Conservation (phyloP, 2,888 invertebrate species). For the Azorinus chamasolen region DNA sequence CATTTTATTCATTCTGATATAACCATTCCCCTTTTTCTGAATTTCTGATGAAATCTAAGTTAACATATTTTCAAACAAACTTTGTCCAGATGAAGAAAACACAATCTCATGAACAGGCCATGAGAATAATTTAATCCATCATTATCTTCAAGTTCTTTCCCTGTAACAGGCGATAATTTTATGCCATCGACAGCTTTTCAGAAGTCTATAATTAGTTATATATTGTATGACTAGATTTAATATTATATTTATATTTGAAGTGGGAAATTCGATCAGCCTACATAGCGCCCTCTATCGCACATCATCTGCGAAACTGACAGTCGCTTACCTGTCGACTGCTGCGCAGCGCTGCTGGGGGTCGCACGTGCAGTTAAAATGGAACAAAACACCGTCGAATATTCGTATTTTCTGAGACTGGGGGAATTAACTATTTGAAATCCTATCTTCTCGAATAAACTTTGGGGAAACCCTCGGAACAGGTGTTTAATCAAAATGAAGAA, state of each 20-base stretch:
- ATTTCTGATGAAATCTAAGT: no score
- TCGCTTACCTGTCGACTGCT: constrained; percentile 35
- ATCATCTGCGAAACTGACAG: constrained; percentile 29
- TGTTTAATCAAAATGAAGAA: constrained; percentile 41
- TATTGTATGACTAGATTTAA: no score
- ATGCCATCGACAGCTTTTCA: no score
- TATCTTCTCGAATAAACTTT: constrained; percentile 42
- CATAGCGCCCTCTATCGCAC: constrained; percentile 24
- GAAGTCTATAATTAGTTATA: no score
- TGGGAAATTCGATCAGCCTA: constrained; percentile 31
- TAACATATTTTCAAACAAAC: no score
- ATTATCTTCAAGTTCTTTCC: no score
- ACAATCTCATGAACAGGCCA: no score
- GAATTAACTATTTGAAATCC: constrained; percentile 42
- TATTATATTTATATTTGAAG: constrained; percentile 38
- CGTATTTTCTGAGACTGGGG: constrained; percentile 23
- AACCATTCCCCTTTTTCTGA: no score
- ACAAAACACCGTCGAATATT: constrained; percentile 31
- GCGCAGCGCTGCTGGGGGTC: constrained; percentile 45
- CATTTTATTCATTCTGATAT: no score
- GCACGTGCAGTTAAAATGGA: constrained; percentile 47
- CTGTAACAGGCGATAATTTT: no score
- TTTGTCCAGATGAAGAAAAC: no score
- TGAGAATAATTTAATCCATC: no score
- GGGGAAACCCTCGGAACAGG: constrained; percentile 36